Base-by-base conservation (phyloP, 2,113 vertebrate genomes). In the Lamprologus sp. region DNA sequence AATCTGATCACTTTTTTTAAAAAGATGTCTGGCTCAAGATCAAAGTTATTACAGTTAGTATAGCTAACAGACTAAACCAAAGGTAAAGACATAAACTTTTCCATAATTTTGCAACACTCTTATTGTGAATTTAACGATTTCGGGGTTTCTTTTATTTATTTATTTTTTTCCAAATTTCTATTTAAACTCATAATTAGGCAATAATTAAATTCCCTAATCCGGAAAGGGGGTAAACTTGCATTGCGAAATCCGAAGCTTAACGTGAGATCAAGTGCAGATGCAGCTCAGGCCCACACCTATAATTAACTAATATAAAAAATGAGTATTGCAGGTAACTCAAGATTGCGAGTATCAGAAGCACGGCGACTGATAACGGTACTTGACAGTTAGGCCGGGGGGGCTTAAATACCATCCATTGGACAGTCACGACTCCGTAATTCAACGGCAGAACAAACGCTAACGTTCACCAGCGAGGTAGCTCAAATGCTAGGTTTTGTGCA, bases 361-460 rank as follows among this genome's bases (percentile, higher is more conserved):
- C 21, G 1, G 79, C 40, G 65, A 53, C 54, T 2, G 31, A 42
- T 37, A n/a, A 81, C 49, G n/a, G 79, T n/a, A 47, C 14, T 85
- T 56, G 92, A 88, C 49, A 53, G 28, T 84, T 51, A 94, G 93
- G 94, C 94, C 95, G 89, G 60, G 68, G 28, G 21, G 45, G 81
- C 60, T 83, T 83, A 68, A 80, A 84, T 19, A 86, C 60, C 90
- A 53, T 90, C 87, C 90, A 91, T 56, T 87, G 47, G 83, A 81
- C 81, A 93, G 95, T 95, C 95, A 95, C 95, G 95, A 95, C 93
- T 94, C 73, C 11, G 49, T 2, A 26, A 33, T 17, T 23, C 80
- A 88, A 70, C n/a, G 23, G 88, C 90, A 83, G 81, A 47, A 89
- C 85, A 84, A 83, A 70, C 53, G 83, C 60, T 51, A 90, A 19